A percentile compares a stretch with the other conserved stretches of the same genome.
Evolutionary conservation across 2,888 invertebrate genomes (phyloP).

Genomic region (Hyppa rectilinea): DNA sequence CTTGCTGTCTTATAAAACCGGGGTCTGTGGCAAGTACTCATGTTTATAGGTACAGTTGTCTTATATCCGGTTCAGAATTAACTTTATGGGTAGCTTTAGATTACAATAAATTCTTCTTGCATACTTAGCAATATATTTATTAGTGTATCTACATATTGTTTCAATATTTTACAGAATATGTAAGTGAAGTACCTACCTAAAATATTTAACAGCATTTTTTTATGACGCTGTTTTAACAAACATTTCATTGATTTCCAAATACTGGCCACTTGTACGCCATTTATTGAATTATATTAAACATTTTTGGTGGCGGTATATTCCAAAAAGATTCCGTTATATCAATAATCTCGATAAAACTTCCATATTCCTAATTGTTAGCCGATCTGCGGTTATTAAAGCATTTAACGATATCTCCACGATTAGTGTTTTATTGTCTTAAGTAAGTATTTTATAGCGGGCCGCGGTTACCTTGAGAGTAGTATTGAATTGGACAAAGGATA

Average conservation of each 20-base stretch:
- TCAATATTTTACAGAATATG: slow-evolving; percentile 13
- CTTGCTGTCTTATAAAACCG: slow-evolving; percentile 57
- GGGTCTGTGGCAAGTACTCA: slow-evolving; percentile 51
- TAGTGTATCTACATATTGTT: slow-evolving; percentile 1
- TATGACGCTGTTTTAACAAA: neutral
- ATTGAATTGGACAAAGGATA: slow-evolving; percentile 76
- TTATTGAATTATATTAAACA: neutral
- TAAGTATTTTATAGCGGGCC: slow-evolving; percentile 59
- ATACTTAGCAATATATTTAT: slow-evolving; percentile 1
- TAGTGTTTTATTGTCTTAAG: slow-evolving; percentile 65
- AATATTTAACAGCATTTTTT: neutral
- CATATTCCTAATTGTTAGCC: slow-evolving; percentile 34
- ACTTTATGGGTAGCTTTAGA: slow-evolving; percentile 50
- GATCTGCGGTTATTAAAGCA: slow-evolving; percentile 43
- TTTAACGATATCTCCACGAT: slow-evolving; percentile 52
- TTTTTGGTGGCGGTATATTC: neutral
- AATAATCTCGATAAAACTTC: slow-evolving; percentile 29
- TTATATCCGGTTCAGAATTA: slow-evolving; percentile 62
- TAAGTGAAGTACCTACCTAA: neutral
- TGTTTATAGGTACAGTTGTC: slow-evolving; percentile 47
- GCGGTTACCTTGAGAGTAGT: slow-evolving; percentile 71
- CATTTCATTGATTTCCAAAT: slow-evolving; percentile 11
- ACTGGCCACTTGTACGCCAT: neutral
- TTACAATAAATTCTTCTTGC: slow-evolving; percentile 44
- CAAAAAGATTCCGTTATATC: slow-evolving; percentile 10